Evolutionary conservation across 2,888 invertebrate species (phyloP).

Genomic region (Strigamia transsilvanica): DNA sequence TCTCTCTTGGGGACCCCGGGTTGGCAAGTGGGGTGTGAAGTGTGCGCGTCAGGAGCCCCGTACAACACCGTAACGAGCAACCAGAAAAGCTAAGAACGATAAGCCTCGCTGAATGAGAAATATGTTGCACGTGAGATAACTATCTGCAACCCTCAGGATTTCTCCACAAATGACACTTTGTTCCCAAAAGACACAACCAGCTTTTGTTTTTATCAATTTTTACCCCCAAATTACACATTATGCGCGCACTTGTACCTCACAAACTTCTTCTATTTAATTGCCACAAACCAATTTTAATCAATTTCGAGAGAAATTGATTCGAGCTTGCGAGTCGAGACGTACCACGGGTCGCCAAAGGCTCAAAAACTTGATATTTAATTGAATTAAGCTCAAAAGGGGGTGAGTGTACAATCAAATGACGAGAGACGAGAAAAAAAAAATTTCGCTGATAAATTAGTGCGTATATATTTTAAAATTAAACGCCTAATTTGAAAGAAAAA

Average conservation of each 20-base stretch:
- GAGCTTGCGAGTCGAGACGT: not conserved
- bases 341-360: constrained; percentile 37
- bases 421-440: not conserved
- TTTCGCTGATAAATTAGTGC: not conserved
- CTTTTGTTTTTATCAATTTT: constrained; percentile 29
- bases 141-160: constrained; percentile 49
- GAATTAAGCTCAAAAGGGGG: not conserved
- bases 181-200: constrained; percentile 4
- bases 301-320: not conserved
- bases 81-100: constrained; percentile 45
- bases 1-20: not conserved
- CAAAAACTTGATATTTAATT: constrained; percentile 39
- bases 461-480: constrained; percentile 16
- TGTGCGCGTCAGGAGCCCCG: constrained; percentile 36
- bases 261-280: not conserved
- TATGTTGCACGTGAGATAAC: constrained; percentile 47
- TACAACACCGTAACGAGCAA: constrained; percentile 30
- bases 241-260: not conserved
- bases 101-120: constrained; percentile 45
- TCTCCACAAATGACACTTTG: constrained; percentile 20
- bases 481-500: no score
- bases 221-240: not conserved
- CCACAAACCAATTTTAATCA: constrained; percentile 16
- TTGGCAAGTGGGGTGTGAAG: constrained; percentile 49
- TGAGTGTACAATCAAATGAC: constrained; percentile 17